Conservation (phyloP, 2,888 invertebrate genomes). For the Eupithecia insigniata region DNA sequence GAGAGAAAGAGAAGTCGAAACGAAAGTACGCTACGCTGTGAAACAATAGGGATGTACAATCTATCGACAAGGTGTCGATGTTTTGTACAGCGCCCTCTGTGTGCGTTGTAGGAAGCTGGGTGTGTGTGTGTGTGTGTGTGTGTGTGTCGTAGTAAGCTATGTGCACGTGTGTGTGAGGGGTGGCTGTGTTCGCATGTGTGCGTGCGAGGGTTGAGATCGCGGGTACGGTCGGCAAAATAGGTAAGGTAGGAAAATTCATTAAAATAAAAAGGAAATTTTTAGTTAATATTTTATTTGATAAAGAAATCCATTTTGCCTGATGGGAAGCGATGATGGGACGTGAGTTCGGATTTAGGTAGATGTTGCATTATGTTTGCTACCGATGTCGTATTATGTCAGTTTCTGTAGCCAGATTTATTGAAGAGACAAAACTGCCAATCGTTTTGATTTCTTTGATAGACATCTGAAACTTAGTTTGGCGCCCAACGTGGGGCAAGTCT, state of each 20-base stretch:
- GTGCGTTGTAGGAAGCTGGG: conserved; percentile 50
- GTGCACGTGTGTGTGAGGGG: conserved; percentile 32
- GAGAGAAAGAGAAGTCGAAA: conserved; percentile 44
- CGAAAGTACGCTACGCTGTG: conserved; percentile 55
- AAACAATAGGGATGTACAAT: conserved; percentile 49
- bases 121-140: conserved; percentile 45
- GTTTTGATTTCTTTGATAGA: neutral
- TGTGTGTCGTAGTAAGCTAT: conserved; percentile 40
- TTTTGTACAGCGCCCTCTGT: conserved; percentile 55
- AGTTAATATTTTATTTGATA: neutral
- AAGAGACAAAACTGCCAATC: neutral
- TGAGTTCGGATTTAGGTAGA: too few relatives aligned
- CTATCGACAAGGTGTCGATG: conserved; percentile 44
- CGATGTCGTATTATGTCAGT: neutral
- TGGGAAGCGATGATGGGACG: neutral
- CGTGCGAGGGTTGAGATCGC: conserved; percentile 71
- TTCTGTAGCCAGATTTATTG: neutral
- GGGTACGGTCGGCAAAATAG: conserved; percentile 60
- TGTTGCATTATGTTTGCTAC: neutral
- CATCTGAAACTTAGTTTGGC: neutral
- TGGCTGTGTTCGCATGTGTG: conserved; percentile 33
- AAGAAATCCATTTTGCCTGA: neutral
- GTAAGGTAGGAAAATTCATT: neutral
- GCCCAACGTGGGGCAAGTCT: conserved; percentile 14
- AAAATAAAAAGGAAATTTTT: neutral